Evolutionary conservation across 1,140 invertebrate genomes (phyloP), one percentile per base, ranked within the genome.

Genomic region (Daktulosphaira vitifoliae): DNA sequence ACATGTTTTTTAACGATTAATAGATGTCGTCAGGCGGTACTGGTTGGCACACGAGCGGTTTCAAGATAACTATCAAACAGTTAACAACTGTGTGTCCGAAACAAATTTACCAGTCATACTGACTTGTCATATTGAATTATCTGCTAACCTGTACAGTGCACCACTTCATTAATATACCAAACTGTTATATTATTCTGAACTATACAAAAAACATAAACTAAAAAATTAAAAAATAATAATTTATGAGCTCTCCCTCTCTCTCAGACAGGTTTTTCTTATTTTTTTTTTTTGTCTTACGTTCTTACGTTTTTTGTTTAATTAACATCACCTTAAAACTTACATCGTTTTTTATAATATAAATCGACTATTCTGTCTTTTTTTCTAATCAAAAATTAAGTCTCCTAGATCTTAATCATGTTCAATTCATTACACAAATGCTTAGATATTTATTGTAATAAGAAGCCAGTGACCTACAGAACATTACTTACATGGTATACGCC

Each of bases 91-190:
- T 44, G 42, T 48, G 42, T 48, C 56, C 23, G 56, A 62, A 59
- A 62, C 56, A 48, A 48, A 48, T 62, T 62, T 62, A 48, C 56
- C 56, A 59, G 54, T 59, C 54, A 38, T 59, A 48, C 56, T 25
- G 56, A 48, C 56, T 62, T 62, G 56, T 62, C 56, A 48, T 33
- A 48, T 62, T 46, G 56, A 62, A 62, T 62, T 62, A 62, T 62
- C 54, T 29, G 54, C 54, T 59, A 59, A 59, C 54, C 39, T 29
- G 56, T 62, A 38, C 42, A 39, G 18, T 11, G 56, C 56, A 48
- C 42, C 25, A 48, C 56, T 62, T 62, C 56, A 33, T 62, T 62
- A 62, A 62, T 62, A 62, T 33, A 39, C 56, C 56, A 33, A 29
- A 23, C 53, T 3, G 18, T 33, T 33, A 33, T 56, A 56, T 56